Base-by-base conservation (phyloP, 92 coral and sea anemone species). In the Hydrozoanthus gracilis region DNA sequence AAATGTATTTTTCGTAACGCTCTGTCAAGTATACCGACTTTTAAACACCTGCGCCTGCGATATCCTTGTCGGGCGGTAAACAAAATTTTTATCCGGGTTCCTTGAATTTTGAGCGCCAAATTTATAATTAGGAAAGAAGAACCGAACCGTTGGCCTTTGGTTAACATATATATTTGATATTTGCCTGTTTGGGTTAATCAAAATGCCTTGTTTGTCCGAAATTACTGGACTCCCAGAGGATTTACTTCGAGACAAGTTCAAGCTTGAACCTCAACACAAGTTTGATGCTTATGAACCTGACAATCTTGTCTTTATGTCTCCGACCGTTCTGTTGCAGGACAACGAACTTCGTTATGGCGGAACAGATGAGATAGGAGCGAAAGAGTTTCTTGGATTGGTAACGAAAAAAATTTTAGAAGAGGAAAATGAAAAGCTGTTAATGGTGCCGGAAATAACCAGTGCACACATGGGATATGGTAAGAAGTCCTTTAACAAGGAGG, bases 381-480 rank as follows among this genome's bases (percentile, higher is more conserved):
- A 76, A 16, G 58, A 70, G 5, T 56, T 80, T 7, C 86, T 88
- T 73, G 86, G 91, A 17, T 35, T 82, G 3, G 79, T 88, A 1
- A 58, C 91, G 4, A 83, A 75, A 51, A 73, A 62, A 20, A 88
- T 83, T 15, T 65, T 75, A 7, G 62, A 66, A 39, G 56, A 72
- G 35, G 73, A 82, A 4, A 60, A 62, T 12, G 14, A 71, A 6
- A 3, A 11, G 9, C 75, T 86, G 7, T 77, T 86, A 39, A 47
- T 65, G 68, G 78, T 86, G 8, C 89, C 89, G 6, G 89, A 86
- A 67, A 64, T 86, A 3, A 75, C 84, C 0, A 45, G 44, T 72
- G 16, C 86, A 2, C 82, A 83, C 46, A 88, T 88, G 91, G 88
- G 91, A 3, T 88, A 88, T 45, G 91, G 84, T 0, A 82, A 51